Conservation (phyloP, 2,113 vertebrate species). For the Donacobius atricapilla region DNA sequence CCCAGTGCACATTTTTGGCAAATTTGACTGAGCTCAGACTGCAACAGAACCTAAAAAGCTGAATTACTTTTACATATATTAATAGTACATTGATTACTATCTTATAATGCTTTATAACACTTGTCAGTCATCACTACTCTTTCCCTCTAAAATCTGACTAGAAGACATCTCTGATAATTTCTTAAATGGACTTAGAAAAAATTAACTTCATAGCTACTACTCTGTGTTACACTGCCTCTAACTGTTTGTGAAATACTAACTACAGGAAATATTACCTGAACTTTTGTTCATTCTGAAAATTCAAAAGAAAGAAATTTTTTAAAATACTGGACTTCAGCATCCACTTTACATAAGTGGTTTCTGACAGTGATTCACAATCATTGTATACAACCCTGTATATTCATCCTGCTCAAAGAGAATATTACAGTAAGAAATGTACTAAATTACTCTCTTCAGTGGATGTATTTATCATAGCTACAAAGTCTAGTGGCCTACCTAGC, state of each 20-base stretch:
- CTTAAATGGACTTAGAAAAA: background rate
- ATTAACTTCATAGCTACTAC: background rate
- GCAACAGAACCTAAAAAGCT: constrained; percentile 28
- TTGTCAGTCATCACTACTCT: background rate
- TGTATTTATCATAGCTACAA: background rate
- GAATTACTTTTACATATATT: constrained; percentile 41
- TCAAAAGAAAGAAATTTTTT: background rate
- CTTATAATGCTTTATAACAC: background rate
- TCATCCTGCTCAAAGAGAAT: background rate
- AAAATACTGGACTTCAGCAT: background rate
- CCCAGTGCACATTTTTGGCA: constrained; percentile 63
- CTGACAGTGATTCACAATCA: background rate
- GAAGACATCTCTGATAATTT: background rate
- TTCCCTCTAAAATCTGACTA: background rate
- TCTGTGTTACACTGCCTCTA: background rate
- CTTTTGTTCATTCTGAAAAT: background rate
- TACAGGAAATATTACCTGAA: background rate
- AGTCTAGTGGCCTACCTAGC: background rate
- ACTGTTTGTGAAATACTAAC: background rate
- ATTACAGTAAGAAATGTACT: background rate
- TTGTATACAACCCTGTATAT: background rate
- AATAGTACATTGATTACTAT: background rate
- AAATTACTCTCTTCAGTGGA: background rate
- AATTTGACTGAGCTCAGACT: constrained; percentile 53
- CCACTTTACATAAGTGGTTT: background rate